Percentiles rank a stretch among this genome's conserved stretches.
Evolutionary conservation across 2,888 invertebrate genomes (phyloP).

Genomic region (Scrobipalpa costella): DNA sequence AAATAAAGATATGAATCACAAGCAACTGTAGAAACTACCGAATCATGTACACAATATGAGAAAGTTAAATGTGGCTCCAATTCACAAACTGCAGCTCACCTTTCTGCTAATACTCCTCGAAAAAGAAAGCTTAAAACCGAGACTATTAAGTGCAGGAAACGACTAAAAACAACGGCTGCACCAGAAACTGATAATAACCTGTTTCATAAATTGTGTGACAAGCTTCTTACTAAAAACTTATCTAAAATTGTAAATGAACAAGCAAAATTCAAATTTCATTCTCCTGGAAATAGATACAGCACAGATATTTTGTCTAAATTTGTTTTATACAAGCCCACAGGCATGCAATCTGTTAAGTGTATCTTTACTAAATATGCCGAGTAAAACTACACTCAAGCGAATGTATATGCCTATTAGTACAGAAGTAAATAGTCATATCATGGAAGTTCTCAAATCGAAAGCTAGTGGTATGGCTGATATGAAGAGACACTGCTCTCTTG

Average conservation of each 20-base stretch:
- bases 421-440: constrained; percentile 32
- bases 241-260: not conserved
- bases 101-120: too few species aligned
- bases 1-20: not conserved
- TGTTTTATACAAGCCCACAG: not conserved
- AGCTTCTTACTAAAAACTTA: too few species aligned
- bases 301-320: not conserved
- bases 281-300: not conserved
- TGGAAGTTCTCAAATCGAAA: constrained; percentile 37
- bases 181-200: not conserved
- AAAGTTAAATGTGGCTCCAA: too few species aligned
- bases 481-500: constrained; percentile 38
- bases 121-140: too few species aligned
- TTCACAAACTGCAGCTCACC: too few species aligned
- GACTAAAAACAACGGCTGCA: not conserved
- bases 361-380: not conserved
- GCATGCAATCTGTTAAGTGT: not conserved
- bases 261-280: not conserved
- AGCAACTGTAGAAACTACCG: not conserved
- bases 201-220: too few species aligned
- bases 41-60: too few species aligned
- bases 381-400: too few species aligned
- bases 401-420: constrained; percentile 31
- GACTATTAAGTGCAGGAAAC: too few species aligned
- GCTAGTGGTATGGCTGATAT: constrained; percentile 36